A percentile compares a stretch with the other conserved stretches of the same genome.
phyloP scores from a whole-genome alignment of 1,140 invertebrate genomes.

The Temnothorax longispinosus region DNA sequence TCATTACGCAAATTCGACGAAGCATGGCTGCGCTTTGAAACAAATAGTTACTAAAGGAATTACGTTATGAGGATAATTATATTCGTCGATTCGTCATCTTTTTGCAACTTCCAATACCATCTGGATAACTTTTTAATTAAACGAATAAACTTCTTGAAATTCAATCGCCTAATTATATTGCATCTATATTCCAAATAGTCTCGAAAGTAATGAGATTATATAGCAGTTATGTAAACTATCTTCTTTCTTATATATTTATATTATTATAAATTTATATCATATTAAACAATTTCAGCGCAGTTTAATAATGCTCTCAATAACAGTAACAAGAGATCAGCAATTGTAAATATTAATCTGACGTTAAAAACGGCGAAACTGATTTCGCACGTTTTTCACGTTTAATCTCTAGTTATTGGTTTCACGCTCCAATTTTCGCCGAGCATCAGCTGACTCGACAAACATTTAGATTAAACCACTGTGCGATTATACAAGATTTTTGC shows the following conservation, averaged over 20 bases:
- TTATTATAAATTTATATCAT: background rate
- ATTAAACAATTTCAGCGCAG: background rate
- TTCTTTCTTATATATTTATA: background rate
- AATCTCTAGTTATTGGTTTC: background rate
- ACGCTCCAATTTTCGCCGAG: background rate
- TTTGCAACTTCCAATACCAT: background rate
- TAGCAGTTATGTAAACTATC: background rate
- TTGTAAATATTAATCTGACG: background rate
- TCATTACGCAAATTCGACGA: constrained; percentile 36
- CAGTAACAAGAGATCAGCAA: background rate
- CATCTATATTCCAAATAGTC: constrained; percentile 14
- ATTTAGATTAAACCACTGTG: constrained; percentile 28
- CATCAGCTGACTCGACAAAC: constrained; percentile 24
- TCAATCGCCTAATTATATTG: constrained; percentile 30
- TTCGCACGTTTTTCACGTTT: constrained; percentile 7
- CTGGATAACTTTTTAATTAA: constrained; percentile 36
- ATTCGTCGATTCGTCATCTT: background rate
- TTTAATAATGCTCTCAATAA: background rate
- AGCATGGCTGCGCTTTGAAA: background rate
- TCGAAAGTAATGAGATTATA: background rate
- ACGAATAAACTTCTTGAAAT: constrained; percentile 35
- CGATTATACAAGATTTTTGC: background rate
- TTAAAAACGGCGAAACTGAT: constrained; percentile 6
- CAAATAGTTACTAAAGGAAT: constrained; percentile 14
- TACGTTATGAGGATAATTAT: constrained; percentile 19